These are phyloP conservation scores for Vulpes ferrilata DNA, from an alignment of 2,113 vertebrate genomes.

Conservation along the genomic window DNA sequence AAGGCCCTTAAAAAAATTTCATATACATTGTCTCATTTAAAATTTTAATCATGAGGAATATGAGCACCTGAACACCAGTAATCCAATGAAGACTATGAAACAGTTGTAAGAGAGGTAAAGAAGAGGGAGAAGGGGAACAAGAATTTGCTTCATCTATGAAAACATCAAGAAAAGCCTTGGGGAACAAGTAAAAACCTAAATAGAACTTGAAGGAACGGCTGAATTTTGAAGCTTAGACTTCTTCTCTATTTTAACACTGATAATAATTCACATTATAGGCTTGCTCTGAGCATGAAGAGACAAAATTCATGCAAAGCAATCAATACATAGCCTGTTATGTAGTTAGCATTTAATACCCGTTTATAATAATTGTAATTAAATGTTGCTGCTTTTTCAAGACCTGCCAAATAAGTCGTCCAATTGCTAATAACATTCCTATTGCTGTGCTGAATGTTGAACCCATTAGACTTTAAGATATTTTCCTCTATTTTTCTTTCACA, in stretches of 20 bases:
- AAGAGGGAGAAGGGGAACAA: not conserved
- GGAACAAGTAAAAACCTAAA: not conserved
- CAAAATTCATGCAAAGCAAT: not conserved
- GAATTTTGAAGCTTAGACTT: not conserved
- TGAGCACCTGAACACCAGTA: not conserved
- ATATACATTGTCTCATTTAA: not conserved
- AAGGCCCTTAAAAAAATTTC: not conserved
- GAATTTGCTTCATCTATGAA: not conserved
- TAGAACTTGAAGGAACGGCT: not conserved
- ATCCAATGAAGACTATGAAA: not conserved
- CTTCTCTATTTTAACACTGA: not conserved
- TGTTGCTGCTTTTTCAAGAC: not conserved
- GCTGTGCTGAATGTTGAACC: too few relatives aligned
- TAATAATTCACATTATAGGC: not conserved
- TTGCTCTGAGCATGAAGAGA: not conserved
- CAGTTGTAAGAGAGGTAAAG: fast-evolving
- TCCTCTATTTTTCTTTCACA: not conserved
- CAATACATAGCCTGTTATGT: not conserved
- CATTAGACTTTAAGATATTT: not conserved
- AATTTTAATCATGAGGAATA: not conserved
- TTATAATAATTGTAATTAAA: not conserved
- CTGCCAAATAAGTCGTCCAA: not conserved
- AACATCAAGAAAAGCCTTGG: not conserved
- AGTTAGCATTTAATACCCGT: not conserved
- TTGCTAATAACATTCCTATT: not conserved